Conservation (phyloP, 2,888 invertebrate species). For the Parascotia fuliginaria region DNA sequence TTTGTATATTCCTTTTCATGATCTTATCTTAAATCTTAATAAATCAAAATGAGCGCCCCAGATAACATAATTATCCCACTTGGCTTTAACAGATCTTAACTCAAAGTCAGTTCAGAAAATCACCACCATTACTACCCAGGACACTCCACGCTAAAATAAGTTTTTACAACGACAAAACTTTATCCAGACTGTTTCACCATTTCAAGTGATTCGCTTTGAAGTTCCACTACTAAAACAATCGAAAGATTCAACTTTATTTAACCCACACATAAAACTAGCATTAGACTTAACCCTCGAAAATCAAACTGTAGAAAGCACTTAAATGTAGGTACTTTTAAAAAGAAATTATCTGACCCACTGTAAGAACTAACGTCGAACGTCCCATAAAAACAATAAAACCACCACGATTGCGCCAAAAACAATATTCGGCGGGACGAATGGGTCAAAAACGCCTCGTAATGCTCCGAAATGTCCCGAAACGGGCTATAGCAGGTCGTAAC, state of each 20-base stretch:
- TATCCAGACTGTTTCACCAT: neutral
- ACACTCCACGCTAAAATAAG: no score
- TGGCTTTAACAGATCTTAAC: no score
- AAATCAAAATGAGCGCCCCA: no score
- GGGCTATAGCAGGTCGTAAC: slow-evolving; percentile 44
- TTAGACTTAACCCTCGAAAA: slow-evolving; percentile 2
- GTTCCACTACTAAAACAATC: neutral
- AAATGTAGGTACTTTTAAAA: slow-evolving; percentile 26
- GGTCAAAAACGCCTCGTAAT: slow-evolving; percentile 47
- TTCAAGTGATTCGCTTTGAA: neutral
- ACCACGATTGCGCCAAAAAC: slow-evolving; percentile 50
- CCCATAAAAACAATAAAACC: slow-evolving; percentile 50
- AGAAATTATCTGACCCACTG: slow-evolving; percentile 32
- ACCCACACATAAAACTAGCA: neutral
- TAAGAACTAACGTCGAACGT: slow-evolving; percentile 36
- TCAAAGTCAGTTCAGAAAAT: no score
- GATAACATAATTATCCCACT: no score
- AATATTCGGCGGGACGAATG: slow-evolving; percentile 50
- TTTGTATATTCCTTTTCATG: no score
- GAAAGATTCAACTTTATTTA: neutral
- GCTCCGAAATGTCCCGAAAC: slow-evolving; percentile 35
- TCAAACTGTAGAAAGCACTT: slow-evolving; percentile 8
- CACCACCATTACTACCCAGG: no score
- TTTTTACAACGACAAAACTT: neutral
- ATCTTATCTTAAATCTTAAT: no score